Conservation (phyloP, 2,113 vertebrate species). For the Athene noctua region DNA sequence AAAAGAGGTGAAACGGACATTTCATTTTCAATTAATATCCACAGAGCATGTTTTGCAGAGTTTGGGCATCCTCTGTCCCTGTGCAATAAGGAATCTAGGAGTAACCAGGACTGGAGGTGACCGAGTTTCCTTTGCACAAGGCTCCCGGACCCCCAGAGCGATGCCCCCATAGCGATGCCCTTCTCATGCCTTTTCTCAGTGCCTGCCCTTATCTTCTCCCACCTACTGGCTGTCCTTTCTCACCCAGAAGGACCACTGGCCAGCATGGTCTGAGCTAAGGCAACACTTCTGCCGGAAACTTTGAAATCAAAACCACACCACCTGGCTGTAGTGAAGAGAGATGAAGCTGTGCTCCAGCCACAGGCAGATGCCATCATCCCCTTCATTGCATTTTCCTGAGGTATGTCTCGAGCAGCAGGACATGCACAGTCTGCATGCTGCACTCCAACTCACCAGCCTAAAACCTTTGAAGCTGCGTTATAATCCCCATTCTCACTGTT, state of each 20-base stretch:
- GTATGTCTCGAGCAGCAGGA: not conserved
- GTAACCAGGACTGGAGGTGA: not conserved
- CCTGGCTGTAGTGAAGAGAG: not conserved
- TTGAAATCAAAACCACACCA: not conserved
- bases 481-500: not conserved
- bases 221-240: not conserved
- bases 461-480: not conserved
- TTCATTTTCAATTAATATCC: not conserved
- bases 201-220: not conserved
- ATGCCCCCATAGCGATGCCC: not conserved
- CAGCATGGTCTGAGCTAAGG: not conserved
- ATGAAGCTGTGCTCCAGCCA: not conserved
- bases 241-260: not conserved
- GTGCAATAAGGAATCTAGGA: not conserved
- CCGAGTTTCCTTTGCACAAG: not conserved
- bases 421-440: too few relatives aligned
- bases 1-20: not conserved
- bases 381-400: not conserved
- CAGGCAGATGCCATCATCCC: not conserved
- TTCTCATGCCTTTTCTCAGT: not conserved
- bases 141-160: accelerated
- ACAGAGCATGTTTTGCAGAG: not conserved
- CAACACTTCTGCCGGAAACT: not conserved
- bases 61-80: not conserved
- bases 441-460: not conserved